Conservation (phyloP, 2,797 vertebrate genomes). For the Linurgus olivaceus region DNA sequence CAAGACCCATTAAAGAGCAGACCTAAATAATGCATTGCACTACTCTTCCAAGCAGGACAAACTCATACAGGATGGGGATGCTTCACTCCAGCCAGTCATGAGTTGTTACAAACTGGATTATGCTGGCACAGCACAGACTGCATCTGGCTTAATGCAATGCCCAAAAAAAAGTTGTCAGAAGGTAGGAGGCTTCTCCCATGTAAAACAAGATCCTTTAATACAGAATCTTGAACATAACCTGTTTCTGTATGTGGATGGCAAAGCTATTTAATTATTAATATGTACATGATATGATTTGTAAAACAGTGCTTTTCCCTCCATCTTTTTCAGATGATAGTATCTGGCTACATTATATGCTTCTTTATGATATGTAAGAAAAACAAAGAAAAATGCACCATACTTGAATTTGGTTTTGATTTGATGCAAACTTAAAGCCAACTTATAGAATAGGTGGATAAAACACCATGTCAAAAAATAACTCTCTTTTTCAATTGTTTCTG, state of each 20-base stretch:
- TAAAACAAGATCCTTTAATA: neutral
- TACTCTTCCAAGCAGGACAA: neutral
- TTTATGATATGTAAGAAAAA: neutral
- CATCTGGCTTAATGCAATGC: neutral
- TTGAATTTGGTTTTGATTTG: neutral
- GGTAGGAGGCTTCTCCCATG: neutral
- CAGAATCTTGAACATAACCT: rapidly evolving
- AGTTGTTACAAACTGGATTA: neutral
- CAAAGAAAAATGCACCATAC: neutral
- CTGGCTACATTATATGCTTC: neutral
- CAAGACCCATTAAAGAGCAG: neutral
- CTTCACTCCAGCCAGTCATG: neutral
- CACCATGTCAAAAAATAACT: neutral
- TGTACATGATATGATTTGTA: neutral
- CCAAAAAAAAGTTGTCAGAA: neutral
- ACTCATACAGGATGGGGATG: neutral
- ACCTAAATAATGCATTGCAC: neutral
- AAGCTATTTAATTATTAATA: neutral
- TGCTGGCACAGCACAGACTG: neutral
- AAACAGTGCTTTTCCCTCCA: neutral
- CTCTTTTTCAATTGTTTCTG: neutral
- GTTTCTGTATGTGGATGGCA: neutral
- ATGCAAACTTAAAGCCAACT: neutral
- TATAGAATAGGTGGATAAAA: neutral
- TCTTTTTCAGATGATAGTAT: neutral